Percentiles rank a stretch among this genome's conserved stretches.
These are phyloP conservation scores for Esox lucius DNA, from an alignment of 2,797 vertebrate genomes.

Conservation along the genomic window DNA sequence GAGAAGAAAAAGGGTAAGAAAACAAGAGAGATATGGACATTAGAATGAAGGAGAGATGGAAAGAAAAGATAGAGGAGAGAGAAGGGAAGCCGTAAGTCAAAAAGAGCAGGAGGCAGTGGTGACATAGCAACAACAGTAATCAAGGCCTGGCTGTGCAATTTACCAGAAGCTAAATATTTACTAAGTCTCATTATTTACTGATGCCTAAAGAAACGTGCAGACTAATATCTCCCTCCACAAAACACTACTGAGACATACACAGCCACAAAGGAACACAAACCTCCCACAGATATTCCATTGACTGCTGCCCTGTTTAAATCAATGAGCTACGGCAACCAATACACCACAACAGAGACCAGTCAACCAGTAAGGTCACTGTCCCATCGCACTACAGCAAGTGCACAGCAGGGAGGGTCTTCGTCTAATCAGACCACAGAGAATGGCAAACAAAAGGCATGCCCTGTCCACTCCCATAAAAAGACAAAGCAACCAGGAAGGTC, in stretches of 20 bases:
- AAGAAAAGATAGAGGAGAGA: slow-evolving; percentile 7
- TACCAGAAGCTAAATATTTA: slow-evolving; percentile 49
- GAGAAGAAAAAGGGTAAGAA: slow-evolving; percentile 37
- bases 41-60: slow-evolving; percentile 55
- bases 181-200: slow-evolving; percentile 34
- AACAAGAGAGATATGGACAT: slow-evolving; percentile 36
- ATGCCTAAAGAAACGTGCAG: slow-evolving; percentile 33
- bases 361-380: slow-evolving; percentile 59
- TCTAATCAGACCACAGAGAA: slow-evolving; percentile 42
- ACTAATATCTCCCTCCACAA: slow-evolving; percentile 33
- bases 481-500: slow-evolving; percentile 29
- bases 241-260: slow-evolving; percentile 30
- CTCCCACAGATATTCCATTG: slow-evolving; percentile 69
- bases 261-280: slow-evolving; percentile 59
- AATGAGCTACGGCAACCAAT: slow-evolving; percentile 60
- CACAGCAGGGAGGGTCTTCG: slow-evolving; percentile 51
- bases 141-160: slow-evolving; percentile 43
- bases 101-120: slow-evolving; percentile 41
- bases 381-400: slow-evolving; percentile 43
- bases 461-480: slow-evolving; percentile 29
- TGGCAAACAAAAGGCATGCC: neutral
- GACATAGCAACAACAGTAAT: slow-evolving; percentile 64
- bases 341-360: slow-evolving; percentile 57
- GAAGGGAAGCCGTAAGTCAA: slow-evolving; percentile 27
- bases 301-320: slow-evolving; percentile 66